These are phyloP conservation scores for Euphydryas editha DNA, from an alignment of 2,888 invertebrate genomes.

Conservation along the genomic window DNA sequence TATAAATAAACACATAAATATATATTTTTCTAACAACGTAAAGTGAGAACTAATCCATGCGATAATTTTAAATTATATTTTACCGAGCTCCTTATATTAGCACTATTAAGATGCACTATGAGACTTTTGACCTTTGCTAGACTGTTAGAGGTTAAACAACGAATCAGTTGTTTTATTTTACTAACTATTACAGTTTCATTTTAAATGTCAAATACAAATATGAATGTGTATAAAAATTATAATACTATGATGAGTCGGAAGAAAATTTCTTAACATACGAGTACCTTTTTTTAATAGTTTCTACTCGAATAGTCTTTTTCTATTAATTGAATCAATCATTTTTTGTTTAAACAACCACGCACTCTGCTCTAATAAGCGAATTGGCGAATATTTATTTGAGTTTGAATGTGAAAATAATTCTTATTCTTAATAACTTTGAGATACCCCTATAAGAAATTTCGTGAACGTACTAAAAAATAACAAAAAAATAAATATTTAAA, in stretches of 20 bases:
- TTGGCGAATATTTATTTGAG: no score
- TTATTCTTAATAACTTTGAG: background rate
- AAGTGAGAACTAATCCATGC: background rate
- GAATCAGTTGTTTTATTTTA: background rate
- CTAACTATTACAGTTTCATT: background rate
- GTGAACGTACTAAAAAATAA: background rate
- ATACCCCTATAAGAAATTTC: background rate
- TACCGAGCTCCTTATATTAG: no score
- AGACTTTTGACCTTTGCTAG: background rate
- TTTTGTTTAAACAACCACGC: no score
- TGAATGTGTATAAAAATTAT: background rate
- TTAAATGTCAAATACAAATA: background rate
- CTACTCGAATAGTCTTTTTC: no score
- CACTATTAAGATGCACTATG: background rate
- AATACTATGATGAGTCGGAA: background rate
- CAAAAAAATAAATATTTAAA: background rate
- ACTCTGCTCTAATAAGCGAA: no score
- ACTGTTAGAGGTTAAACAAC: background rate
- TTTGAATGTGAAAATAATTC: no score
- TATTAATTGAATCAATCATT: no score
- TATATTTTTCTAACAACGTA: no score
- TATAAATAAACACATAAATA: no score
- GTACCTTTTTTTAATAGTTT: no score
- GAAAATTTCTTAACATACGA: no score
- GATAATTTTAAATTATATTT: background rate